Conservation (phyloP, 2,113 vertebrate genomes). For the Petromus typicus region DNA sequence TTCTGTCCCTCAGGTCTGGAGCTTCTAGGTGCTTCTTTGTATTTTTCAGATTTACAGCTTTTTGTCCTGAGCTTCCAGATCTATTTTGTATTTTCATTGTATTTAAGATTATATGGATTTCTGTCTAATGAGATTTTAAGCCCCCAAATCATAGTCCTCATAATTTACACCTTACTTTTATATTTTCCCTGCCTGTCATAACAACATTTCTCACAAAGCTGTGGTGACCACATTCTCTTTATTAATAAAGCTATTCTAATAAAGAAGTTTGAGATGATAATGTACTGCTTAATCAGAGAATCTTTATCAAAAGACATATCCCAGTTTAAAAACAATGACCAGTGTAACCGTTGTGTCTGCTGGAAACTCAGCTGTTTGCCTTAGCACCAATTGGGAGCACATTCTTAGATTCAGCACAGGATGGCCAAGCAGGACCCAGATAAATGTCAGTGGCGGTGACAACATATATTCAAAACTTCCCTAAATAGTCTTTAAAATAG, state of each 20-base stretch:
- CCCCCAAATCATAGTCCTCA: not conserved
- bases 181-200: not conserved
- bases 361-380: not conserved
- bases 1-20: not conserved
- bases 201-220: not conserved
- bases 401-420: constrained; percentile 4
- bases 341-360: not conserved
- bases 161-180: not conserved
- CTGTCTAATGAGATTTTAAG: constrained; percentile 10
- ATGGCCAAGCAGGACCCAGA: not conserved
- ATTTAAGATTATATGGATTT: not conserved
- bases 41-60: not conserved
- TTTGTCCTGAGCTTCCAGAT: not conserved
- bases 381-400: not conserved
- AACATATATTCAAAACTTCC: not conserved
- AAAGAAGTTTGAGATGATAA: constrained; percentile 29
- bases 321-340: constrained; percentile 12
- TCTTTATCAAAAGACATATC: constrained; percentile 1
- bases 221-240: not conserved
- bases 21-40: not conserved
- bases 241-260: constrained; percentile 45
- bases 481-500: constrained; percentile 40
- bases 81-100: not conserved
- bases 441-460: not conserved
- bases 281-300: not conserved